These are phyloP conservation scores for Nanorana parkeri DNA, from an alignment of 2,113 vertebrate species.

Conservation along the genomic window DNA sequence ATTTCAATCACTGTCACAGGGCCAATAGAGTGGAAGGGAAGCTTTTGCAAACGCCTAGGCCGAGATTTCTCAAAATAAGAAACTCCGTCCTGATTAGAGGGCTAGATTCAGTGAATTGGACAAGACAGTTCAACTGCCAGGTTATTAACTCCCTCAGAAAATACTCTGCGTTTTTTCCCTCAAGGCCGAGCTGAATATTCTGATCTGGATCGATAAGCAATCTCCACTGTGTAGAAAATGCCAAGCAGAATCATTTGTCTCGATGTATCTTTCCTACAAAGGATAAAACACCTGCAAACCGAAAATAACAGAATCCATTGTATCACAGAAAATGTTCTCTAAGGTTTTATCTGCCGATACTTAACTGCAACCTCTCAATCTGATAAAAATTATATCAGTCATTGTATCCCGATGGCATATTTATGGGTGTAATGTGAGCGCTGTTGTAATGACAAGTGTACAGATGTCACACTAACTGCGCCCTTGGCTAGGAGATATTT, in stretches of 20 bases:
- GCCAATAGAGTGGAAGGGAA: constrained; percentile 89
- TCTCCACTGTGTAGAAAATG: constrained; percentile 99
- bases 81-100: constrained; percentile 98
- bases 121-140: constrained; percentile 99
- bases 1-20: constrained; percentile 96
- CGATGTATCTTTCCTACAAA: constrained; percentile 84
- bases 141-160: constrained; percentile 99
- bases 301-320: constrained; percentile 79
- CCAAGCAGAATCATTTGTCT: constrained; percentile 99
- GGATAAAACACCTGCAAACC: constrained; percentile 85
- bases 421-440: constrained; percentile 73
- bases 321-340: constrained; percentile 79
- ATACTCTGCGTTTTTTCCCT: constrained; percentile 94
- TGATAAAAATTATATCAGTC: constrained; percentile 72
- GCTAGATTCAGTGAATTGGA: constrained; percentile 98
- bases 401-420: constrained; percentile 69
- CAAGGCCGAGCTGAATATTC: constrained; percentile 91
- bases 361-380: constrained; percentile 74
- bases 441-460: constrained; percentile 77
- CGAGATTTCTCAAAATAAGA: constrained; percentile 91
- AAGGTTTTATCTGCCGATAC: constrained; percentile 75
- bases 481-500: constrained; percentile 76
- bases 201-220: constrained; percentile 99
- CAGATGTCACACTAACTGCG: constrained; percentile 81
- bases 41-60: constrained; percentile 72